Evolutionary conservation across 1,140 invertebrate species (phyloP).

Genomic region (Pseudomyrmex pallidus): DNA sequence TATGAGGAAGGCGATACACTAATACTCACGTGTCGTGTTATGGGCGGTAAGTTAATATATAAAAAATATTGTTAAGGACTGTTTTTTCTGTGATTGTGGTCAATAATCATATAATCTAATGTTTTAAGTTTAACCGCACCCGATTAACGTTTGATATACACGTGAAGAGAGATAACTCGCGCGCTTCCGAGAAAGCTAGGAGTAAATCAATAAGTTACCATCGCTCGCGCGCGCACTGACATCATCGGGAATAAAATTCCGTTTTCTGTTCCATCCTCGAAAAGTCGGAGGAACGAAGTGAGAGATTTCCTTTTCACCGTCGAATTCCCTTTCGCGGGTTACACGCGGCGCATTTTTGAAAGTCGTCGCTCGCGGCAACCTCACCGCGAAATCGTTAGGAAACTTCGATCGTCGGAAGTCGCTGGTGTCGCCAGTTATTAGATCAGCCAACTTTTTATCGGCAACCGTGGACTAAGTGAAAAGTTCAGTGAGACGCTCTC

Average conservation of each 20-base stretch:
- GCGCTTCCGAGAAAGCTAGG: not conserved
- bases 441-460: conserved; percentile 80
- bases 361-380: conserved; percentile 32
- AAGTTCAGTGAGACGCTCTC: conserved; percentile 74
- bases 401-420: conserved; percentile 67
- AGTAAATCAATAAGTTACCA: conserved; percentile 38
- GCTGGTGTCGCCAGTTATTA: conserved; percentile 77
- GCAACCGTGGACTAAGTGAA: conserved; percentile 78
- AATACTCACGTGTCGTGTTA: conserved; percentile 87
- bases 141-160: conserved; percentile 29
- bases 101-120: not conserved
- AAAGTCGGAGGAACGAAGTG: not conserved
- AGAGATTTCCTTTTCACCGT: conserved; percentile 7
- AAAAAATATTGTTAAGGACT: conserved; percentile 31
- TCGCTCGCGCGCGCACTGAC: not conserved
- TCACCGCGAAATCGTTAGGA: conserved; percentile 64
- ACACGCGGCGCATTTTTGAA: conserved; percentile 24
- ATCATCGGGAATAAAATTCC: conserved; percentile 40
- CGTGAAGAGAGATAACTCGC: conserved; percentile 4
- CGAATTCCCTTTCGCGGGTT: conserved; percentile 2
- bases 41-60: conserved; percentile 85
- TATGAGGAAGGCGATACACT: conserved; percentile 87
- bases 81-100: not conserved
- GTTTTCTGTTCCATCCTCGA: not conserved
- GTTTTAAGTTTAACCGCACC: too few relatives aligned